These are phyloP conservation scores for Apis cerana DNA, from an alignment of 1,140 invertebrate species.

Conservation along the genomic window DNA sequence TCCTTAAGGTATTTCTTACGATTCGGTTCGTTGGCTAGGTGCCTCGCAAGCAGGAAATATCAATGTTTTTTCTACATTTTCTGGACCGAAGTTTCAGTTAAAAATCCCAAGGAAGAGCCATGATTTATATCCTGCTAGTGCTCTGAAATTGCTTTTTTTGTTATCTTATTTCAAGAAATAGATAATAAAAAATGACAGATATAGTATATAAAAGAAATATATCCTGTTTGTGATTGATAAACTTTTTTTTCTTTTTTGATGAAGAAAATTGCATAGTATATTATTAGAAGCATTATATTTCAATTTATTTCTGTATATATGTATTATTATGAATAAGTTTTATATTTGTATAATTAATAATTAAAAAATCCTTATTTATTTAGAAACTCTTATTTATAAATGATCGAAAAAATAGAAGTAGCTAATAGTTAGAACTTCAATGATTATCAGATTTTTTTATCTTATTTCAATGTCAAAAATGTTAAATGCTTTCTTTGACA, in stretches of 20 bases:
- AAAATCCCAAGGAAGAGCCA: conserved; percentile 1
- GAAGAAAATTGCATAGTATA: background rate
- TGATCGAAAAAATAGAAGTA: too few relatives aligned
- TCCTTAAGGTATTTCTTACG: background rate
- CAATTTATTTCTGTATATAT: background rate
- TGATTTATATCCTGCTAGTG: background rate
- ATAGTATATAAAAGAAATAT: background rate
- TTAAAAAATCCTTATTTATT: too few relatives aligned
- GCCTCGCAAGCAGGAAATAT: conserved; percentile 7
- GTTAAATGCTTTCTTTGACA: too few relatives aligned
- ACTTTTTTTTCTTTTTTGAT: background rate
- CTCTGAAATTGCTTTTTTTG: background rate
- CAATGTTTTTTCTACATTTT: conserved; percentile 6
- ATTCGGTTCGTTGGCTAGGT: conserved; percentile 6
- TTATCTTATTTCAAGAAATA: background rate
- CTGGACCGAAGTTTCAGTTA: background rate
- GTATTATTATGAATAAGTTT: too few relatives aligned
- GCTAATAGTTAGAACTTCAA: too few relatives aligned
- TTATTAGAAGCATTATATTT: background rate
- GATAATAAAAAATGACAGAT: background rate
- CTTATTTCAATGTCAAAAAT: too few relatives aligned
- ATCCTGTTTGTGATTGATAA: conserved; percentile 6
- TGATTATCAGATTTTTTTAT: too few relatives aligned
- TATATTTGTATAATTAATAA: too few relatives aligned
- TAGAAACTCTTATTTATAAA: too few relatives aligned